Base-by-base conservation (phyloP, 1,140 invertebrate genomes). In the Lasioglossum baleicum region DNA sequence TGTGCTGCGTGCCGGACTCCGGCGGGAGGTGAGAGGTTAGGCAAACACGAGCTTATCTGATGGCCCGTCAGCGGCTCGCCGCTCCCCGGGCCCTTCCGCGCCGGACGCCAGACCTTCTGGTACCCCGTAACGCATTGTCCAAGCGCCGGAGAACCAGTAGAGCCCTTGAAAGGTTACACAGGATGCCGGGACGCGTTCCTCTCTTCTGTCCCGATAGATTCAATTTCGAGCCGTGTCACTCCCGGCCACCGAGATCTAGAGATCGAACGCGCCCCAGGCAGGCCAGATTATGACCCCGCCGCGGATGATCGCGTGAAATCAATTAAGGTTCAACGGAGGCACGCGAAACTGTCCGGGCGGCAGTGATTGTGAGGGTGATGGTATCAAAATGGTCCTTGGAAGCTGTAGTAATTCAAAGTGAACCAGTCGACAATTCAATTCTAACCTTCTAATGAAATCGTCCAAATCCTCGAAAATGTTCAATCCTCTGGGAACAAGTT, bases 31-130 rank as follows among this genome's bases (percentile, higher is more conserved):
- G 88, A 91, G 90, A 92, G 91, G 91, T 92, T 92, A 92, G 88
- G 86, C 90, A 92, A 92, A 92, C 91, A 92, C 90, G 89, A 81
- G 84, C 89, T 91, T 92, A 92, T 91, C 91, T 91, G 91, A 92
- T 92, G 90, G 91, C 90, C 90, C 90, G 91, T 92, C 91, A 91
- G 87, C 90, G 82, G 85, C 83, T 77, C 79, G 79, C 6, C 68
- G 85, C 83, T 77, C 75, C 81, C 6, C 68, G 77, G 83, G 69
- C 82, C 82, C 81, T 86, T 80, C 83, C 65, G 81, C 80, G 56
- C 58, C 60, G 58, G 44, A 26, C 75, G 68, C 71, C 56, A 53
- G 80, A 44, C 75, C 83, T 79, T 85, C 87, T 83, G 84, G 64
- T 86, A 87, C 86, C 88, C 88, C 83, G 85, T 83, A 88, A 90